phyloP scores from a whole-genome alignment of 2,797 vertebrate genomes.

The Pantherophis vulpinus region DNA sequence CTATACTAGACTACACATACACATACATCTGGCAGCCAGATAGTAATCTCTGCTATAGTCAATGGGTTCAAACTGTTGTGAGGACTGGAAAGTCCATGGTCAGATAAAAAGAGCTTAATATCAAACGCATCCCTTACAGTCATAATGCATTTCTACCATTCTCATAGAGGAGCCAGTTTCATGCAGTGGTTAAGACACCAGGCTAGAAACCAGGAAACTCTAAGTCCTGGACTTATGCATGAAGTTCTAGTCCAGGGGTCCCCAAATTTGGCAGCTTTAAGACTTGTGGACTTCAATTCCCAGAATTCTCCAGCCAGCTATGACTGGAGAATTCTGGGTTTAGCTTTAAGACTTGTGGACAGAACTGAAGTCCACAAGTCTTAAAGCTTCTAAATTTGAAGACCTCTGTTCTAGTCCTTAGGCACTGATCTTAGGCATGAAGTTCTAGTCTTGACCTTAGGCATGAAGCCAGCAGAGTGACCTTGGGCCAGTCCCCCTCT shows the following conservation, averaged over 20 bases:
- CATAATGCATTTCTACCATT: background rate
- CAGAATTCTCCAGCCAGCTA: too few species aligned
- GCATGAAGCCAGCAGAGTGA: background rate
- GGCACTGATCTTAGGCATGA: background rate
- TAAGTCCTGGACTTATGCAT: background rate
- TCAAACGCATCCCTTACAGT: background rate
- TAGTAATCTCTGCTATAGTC: background rate
- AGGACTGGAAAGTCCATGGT: background rate
- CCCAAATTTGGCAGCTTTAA: too few species aligned
- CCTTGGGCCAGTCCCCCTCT: background rate
- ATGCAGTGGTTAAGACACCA: background rate
- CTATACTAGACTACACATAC: background rate
- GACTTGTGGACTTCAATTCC: too few species aligned
- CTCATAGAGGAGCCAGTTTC: background rate
- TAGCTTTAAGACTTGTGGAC: too few species aligned
- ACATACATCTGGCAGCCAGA: background rate
- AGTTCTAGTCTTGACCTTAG: background rate
- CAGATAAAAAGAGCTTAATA: background rate
- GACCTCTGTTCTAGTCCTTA: background rate
- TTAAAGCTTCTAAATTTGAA: too few species aligned
- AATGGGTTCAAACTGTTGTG: background rate
- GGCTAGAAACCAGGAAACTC: background rate
- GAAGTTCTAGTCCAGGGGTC: background rate
- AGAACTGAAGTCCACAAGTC: too few species aligned
- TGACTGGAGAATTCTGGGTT: too few species aligned